Base-by-base conservation (phyloP, 1,140 invertebrate genomes). In the Pteromalus puparum region DNA sequence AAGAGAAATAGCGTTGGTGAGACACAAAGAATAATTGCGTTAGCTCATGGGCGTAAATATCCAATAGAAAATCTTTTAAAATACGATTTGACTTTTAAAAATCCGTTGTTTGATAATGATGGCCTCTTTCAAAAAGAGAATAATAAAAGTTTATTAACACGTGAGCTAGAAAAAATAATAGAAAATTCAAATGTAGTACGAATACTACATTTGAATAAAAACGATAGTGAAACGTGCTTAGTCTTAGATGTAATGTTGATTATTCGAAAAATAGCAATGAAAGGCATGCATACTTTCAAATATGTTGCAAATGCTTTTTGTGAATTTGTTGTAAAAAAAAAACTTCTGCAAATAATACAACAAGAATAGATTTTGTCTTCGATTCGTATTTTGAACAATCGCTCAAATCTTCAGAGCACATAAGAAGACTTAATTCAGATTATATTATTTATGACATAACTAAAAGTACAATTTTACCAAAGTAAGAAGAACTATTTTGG, bases 321-420 rank as follows among this genome's bases (percentile, higher is more conserved):
- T 5, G 12, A 75, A 42, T 46, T 46, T 42, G 42, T 75, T 42
- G 4, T 75, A 28, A 26, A 75, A n/a, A 46, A 42, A 42, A n/a
- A n/a, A n/a, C 15, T 10, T 30, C 5, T 42, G 4, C 12, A 24
- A 13, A 75, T 4, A 28, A 34, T 30, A 81, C 26, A n/a, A 72
- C 21, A 9, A 48, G 79, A 46, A 75, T 85, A 15, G 84, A 85
- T 68, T 85, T 85, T 72, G 61, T 85, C 21, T 85, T 75, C 53
- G 53, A 85, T n/a, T 24, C n/a, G n/a, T 85, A 85, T 53, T 81
- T 81, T 24, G 53, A 67, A 38, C 38, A 46, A 34, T 85, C 72
- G 4, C n/a, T 76, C 3, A 81, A 85, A 65, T 34, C 70, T n/a
- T 65, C 21, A 30, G 84, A 85, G 70, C 72, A 74, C 53, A 24